These are phyloP conservation scores for Camelus bactrianus DNA, from an alignment of 2,113 vertebrate species.

Conservation along the genomic window DNA sequence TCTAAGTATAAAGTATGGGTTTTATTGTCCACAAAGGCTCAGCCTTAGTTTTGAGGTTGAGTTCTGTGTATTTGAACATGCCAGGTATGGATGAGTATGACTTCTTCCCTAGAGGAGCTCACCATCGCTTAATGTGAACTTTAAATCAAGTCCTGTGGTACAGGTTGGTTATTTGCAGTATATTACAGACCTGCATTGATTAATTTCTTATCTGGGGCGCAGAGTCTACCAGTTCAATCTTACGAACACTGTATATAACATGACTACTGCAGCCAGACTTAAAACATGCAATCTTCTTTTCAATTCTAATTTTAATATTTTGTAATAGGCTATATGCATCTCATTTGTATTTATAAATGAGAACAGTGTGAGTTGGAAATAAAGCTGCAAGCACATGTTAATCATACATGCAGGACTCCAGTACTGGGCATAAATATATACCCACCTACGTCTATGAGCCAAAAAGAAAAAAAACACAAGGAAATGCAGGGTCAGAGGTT, in stretches of 20 bases:
- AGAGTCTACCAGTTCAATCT: slow-evolving; percentile 46
- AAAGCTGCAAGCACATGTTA: slow-evolving; percentile 59
- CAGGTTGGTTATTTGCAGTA: slow-evolving; percentile 67
- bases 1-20: slow-evolving; percentile 34
- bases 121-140: slow-evolving; percentile 50
- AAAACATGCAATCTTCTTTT: slow-evolving; percentile 74
- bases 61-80: slow-evolving; percentile 9
- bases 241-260: slow-evolving; percentile 19
- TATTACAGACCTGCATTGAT: slow-evolving; percentile 75
- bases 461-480: slow-evolving; percentile 61
- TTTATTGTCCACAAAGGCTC: slow-evolving; percentile 57
- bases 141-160: slow-evolving; percentile 60
- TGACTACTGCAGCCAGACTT: slow-evolving; percentile 44
- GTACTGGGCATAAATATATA: slow-evolving; percentile 56
- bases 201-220: slow-evolving; percentile 62
- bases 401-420: slow-evolving; percentile 31
- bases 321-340: slow-evolving; percentile 76
- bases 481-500: slow-evolving; percentile 18
- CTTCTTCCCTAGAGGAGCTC: slow-evolving; percentile 65
- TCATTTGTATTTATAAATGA: slow-evolving; percentile 76
- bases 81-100: slow-evolving; percentile 27
- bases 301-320: slow-evolving; percentile 81
- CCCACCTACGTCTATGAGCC: slow-evolving; percentile 46
- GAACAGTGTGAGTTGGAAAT: slow-evolving; percentile 69
- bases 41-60: slow-evolving; percentile 60